Evolutionary conservation across 2,797 vertebrate genomes (phyloP).

Genomic region (Onychomys arenicola): DNA sequence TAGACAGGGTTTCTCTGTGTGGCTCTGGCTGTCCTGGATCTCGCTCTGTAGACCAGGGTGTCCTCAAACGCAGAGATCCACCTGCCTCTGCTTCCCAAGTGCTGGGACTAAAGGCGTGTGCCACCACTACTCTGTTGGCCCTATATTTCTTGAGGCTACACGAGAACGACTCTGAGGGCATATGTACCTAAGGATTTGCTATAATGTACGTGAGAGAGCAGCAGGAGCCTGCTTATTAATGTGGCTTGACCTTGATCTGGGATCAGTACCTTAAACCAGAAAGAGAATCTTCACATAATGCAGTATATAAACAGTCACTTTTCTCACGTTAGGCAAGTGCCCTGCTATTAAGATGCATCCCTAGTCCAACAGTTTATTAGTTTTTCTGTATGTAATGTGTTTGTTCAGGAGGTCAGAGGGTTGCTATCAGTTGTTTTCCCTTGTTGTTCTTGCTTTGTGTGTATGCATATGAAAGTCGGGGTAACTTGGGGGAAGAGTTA

Average conservation of each 20-base stretch:
- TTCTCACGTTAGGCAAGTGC: background rate
- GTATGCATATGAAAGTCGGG: background rate
- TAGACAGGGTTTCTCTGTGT: background rate
- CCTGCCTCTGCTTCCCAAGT: background rate
- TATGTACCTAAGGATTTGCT: background rate
- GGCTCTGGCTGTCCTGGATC: background rate
- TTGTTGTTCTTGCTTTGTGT: background rate
- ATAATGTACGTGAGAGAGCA: background rate
- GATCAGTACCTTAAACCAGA: background rate
- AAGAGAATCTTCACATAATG: background rate
- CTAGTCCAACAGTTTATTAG: background rate
- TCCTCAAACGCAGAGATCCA: background rate
- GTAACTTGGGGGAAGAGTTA: background rate
- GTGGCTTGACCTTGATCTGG: background rate
- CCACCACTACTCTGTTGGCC: background rate
- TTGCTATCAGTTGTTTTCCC: background rate
- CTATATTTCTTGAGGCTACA: background rate
- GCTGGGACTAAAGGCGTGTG: background rate
- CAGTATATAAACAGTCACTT: background rate
- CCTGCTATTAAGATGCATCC: background rate
- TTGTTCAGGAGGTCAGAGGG: background rate
- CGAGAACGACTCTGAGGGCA: background rate
- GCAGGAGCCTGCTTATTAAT: background rate
- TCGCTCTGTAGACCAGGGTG: background rate
- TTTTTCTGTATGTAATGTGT: background rate